phyloP scores from a whole-genome alignment of 2,113 vertebrate species.

The Drymodes brunneopygia region DNA sequence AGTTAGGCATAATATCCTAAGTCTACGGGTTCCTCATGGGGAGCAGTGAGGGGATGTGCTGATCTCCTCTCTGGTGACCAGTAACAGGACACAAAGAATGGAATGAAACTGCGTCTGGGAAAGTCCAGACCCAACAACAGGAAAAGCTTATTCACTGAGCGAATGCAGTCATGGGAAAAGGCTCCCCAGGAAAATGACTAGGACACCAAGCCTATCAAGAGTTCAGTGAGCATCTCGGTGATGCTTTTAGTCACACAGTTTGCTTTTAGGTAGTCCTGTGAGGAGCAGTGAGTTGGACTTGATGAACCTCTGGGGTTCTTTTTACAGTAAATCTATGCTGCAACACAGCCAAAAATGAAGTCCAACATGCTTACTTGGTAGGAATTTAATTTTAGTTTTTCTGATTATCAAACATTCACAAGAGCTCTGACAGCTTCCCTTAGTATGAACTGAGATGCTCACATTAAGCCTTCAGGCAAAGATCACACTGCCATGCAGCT shows the following conservation, averaged over 20 bases:
- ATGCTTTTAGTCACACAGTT: fast-evolving
- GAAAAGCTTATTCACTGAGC: not conserved
- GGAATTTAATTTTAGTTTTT: not conserved
- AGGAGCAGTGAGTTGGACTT: not conserved
- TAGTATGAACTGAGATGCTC: not conserved
- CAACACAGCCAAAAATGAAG: not conserved
- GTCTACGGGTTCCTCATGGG: not conserved
- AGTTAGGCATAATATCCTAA: not conserved
- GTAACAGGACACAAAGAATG: not conserved
- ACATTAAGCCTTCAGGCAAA: not conserved
- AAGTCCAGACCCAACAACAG: not conserved
- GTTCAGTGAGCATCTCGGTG: not conserved
- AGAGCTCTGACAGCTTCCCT: not conserved
- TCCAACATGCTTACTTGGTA: not conserved
- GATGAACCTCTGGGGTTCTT: not conserved
- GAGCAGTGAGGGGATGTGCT: fast-evolving
- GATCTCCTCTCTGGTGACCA: not conserved
- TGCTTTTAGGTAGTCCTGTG: not conserved
- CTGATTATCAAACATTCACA: not conserved
- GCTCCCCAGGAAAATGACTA: not conserved
- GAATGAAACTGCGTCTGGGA: not conserved
- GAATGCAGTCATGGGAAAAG: not conserved
- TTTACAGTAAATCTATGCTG: not conserved
- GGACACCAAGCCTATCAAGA: not conserved
- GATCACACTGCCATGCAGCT: not conserved